phyloP scores from a whole-genome alignment of 2,113 vertebrate genomes.

The Chelonoidis abingdonii region DNA sequence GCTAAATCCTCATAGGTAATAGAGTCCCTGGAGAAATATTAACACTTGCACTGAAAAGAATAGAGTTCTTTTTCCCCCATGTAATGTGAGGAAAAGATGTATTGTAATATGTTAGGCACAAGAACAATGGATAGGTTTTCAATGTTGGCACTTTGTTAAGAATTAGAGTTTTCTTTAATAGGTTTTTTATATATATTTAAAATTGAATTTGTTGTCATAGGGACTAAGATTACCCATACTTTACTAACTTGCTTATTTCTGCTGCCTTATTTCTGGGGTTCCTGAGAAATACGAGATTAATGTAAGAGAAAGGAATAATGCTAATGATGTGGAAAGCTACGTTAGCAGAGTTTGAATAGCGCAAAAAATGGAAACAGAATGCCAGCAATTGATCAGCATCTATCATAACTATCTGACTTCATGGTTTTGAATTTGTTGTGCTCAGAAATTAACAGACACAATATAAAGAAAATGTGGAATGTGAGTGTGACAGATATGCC shows the following conservation, averaged over 20 bases:
- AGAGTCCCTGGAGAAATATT: neutral
- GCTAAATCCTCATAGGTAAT: neutral
- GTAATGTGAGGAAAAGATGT: neutral
- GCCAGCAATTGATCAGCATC: conserved; percentile 39
- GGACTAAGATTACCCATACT: conserved; percentile 37
- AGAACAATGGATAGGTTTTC: neutral
- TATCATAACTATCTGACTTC: conserved; percentile 29
- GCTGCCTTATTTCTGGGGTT: conserved; percentile 30
- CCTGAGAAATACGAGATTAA: neutral
- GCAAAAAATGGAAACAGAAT: conserved; percentile 40
- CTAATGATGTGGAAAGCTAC: neutral
- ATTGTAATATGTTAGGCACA: neutral
- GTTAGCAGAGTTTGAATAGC: conserved; percentile 27
- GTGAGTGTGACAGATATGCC: neutral
- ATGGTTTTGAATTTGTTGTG: conserved; percentile 24
- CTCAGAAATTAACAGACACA: neutral
- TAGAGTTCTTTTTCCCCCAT: neutral
- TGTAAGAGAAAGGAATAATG: neutral
- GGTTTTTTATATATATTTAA: neutral
- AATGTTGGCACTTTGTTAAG: neutral
- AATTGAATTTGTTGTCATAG: conserved; percentile 19
- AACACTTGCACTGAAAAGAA: neutral
- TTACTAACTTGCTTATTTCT: conserved; percentile 45
- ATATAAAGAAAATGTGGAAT: neutral
- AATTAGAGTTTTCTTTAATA: neutral